Percentiles rank a stretch among this genome's conserved stretches.
Conservation (phyloP, 2,113 vertebrate genomes). For the Silurus glanis region DNA sequence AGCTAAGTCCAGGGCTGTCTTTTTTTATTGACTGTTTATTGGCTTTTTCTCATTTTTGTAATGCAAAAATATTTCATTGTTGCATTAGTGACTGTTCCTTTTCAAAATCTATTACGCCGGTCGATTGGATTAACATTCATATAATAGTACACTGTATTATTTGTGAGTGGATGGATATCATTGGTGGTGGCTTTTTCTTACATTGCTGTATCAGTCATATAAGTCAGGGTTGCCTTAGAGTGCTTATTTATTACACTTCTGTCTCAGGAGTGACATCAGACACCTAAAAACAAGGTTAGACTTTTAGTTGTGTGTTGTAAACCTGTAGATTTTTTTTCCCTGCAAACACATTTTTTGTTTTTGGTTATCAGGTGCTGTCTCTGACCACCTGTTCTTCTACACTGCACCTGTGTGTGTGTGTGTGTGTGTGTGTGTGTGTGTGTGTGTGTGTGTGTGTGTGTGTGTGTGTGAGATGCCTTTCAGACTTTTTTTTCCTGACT, state of each 20-base stretch:
- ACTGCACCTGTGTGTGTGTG: neutral
- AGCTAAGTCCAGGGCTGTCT: neutral
- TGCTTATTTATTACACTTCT: neutral
- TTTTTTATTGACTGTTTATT: slow-evolving; percentile 14
- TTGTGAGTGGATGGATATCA: neutral
- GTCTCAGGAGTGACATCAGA: neutral
- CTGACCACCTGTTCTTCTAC: slow-evolving; percentile 10
- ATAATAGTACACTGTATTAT: neutral
- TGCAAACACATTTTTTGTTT: neutral
- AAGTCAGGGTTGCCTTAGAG: neutral
- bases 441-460: neutral
- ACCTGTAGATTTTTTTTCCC: neutral
- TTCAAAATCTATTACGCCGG: neutral
- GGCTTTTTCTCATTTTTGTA: neutral
- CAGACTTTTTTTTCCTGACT: too few species aligned
- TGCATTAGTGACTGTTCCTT: neutral
- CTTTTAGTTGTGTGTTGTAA: slow-evolving; percentile 1
- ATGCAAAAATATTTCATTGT: neutral
- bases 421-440: neutral
- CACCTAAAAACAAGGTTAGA: neutral
- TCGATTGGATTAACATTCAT: slow-evolving; percentile 1
- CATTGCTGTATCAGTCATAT: neutral
- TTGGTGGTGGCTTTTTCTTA: too few species aligned
- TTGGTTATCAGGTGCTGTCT: neutral
- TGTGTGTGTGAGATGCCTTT: neutral